Evolutionary conservation across 2,888 invertebrate genomes (phyloP).

Genomic region (Eupithecia subumbrata): DNA sequence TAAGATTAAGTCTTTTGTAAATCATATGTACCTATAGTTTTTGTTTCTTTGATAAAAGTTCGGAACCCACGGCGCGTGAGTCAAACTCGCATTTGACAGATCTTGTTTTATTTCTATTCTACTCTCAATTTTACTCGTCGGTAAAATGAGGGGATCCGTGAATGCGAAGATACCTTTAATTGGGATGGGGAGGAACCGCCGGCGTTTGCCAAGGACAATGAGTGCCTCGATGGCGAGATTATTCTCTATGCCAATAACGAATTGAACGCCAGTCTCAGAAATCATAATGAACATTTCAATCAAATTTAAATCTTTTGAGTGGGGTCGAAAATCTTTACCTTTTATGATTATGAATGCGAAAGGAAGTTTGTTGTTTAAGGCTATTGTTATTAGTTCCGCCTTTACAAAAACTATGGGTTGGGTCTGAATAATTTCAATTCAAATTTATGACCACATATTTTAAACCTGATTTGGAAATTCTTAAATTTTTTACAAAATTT

Average conservation of each 20-base stretch:
- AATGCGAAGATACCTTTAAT: constrained; percentile 58
- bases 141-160: constrained; percentile 55
- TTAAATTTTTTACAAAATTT: no score
- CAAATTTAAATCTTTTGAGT: constrained; percentile 32
- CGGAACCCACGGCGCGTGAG: not conserved
- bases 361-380: not conserved
- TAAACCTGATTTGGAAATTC: not conserved
- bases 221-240: constrained; percentile 49
- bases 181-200: constrained; percentile 52
- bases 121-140: constrained; percentile 22
- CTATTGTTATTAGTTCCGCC: not conserved
- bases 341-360: constrained; percentile 1
- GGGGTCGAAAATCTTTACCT: not conserved
- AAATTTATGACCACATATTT: not conserved
- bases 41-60: not conserved
- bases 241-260: constrained; percentile 48
- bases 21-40: not conserved
- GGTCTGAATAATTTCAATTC: not conserved
- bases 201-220: constrained; percentile 43
- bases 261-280: constrained; percentile 41
- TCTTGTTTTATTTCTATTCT: not conserved
- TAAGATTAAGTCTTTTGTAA: not conserved
- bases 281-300: constrained; percentile 40
- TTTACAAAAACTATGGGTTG: not conserved
- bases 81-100: not conserved